Evolutionary conservation across 2,797 vertebrate species (phyloP), one percentile per base, ranked within the genome.

Genomic region (Melanogrammus aeglefinus): DNA sequence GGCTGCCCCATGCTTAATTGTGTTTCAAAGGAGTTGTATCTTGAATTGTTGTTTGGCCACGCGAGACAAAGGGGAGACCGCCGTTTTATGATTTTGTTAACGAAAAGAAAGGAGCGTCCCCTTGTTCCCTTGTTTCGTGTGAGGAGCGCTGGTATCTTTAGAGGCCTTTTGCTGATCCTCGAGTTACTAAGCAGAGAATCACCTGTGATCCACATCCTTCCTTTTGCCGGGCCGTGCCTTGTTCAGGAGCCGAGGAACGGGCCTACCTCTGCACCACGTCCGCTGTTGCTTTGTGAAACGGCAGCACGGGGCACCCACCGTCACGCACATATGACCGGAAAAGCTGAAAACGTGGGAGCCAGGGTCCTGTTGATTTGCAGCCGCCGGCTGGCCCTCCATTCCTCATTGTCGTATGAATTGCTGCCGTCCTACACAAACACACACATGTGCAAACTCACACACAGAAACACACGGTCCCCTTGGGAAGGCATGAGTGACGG

Each of bases 1-100:
- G 92, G 94, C 95, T 95, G 94, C 94, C 93, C 93, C 90, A 95
- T 89, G 95, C 96, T 94, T 94, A 93, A 95, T 95, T 95, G 96
- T 90, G 94, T 93, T 93, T 91, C 92, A 69, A 90, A 88, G 94
- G 94, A 94, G 88, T 91, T 90, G 87, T 92, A 89, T 85, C 90
- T 91, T 92, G 91, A 91, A 89, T 85, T 87, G 85, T 88, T 89
- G 91, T 94, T 91, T 89, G 89, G 86, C 86, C 90, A 82, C 88
- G 86, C 85, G 83, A 18, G 83, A 35, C 29, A 90, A 87, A 89
- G 80, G 63, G 88, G 88, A 92, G 88, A 90, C 89, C 6, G 33
- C 71, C 71, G 81, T 84, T 87, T 86, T 69, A 69, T 82, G 84
- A 79, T 72, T 86, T 85, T 84, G 83, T 88, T 85, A 91, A 91